Base-by-base conservation (phyloP, 2,113 vertebrate species). In the Anseranas semipalmata region DNA sequence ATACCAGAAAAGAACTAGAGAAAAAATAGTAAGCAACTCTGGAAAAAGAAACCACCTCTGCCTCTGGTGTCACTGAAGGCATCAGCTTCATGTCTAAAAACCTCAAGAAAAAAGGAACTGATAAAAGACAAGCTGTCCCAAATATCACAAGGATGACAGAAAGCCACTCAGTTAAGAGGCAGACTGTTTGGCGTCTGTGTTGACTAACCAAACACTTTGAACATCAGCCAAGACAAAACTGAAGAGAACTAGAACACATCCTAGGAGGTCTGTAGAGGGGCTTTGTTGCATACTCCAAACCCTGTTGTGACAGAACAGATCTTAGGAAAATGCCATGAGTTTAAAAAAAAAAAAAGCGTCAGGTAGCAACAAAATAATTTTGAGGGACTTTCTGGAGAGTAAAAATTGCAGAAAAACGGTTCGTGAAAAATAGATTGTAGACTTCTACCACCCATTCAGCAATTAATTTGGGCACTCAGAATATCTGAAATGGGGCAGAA, bases 241-340 rank as follows among this genome's bases (percentile, higher is more conserved):
- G 35, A 70, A 35, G 48, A 48, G 58, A 71, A 45, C 12, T 13
- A 12, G 43, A 93, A 86, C 21, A 48, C 13, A 3, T 3, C 15
- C n/a, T 10, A 14, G 18, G 63, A n/a, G 46, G 30, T 56, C 58
- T 55, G 50, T 1, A 21, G 52, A 35, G 37, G 17, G 19, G 41
- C 8, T 84, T 27, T 72, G 45, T 5, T 46, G 79, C 55, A 60
- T 13, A 10, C 9, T 67, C 12, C 39, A n/a, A 10, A 2, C 17
- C 35, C 53, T 72, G 13, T 0, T 52, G 39, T 0, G 65, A 59
- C 33, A 80, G 17, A 83, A 33, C 10, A 46, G n/a, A 55, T 27
- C 27, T 30, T n/a, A 17, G 10, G 17, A 52, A 79, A 58, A 39
- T 7, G 6, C 17, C 35, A 71, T 9, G 7, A 73, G 22, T 58